Base-by-base conservation (phyloP, 2,797 vertebrate species). In the Philypnodon macrostomus region DNA sequence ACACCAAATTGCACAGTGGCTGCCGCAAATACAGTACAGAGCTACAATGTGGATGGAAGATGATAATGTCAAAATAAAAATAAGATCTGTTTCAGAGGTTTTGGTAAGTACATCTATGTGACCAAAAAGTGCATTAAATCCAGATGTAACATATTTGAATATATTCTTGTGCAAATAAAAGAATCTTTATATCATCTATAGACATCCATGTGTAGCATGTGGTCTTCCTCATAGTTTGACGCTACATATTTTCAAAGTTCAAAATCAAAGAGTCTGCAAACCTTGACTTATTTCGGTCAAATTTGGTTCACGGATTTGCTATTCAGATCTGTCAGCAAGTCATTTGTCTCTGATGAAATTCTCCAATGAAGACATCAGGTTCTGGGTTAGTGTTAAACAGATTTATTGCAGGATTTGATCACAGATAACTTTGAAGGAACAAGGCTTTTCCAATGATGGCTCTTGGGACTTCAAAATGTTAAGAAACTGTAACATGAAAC, bases 81-180 rank as follows among this genome's bases (percentile, higher is more conserved):
- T n/a, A n/a, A n/a, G n/a, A n/a, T n/a, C 21, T 23, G 21, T 6
- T 3, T 23, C 21, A 72, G 68, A 70, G 76, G 73, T 56, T 68
- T 42, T 44, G 63, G 75, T 80, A 78, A 79, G 80, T 71, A 79
- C 79, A 84, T 84, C 75, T 83, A 81, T 83, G 75, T 80, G 77
- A 77, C 70, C 80, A 63, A 77, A 42, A 54, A 61, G 26, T 36
- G 74, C 62, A 77, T 72, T 80, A 56, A 42, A 65, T 79, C 73
- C 80, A 78, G 79, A 79, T 81, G 76, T 67, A 61, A 79, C 61
- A 50, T 37, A 2, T 70, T 52, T 32, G 47, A n/a, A n/a, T n/a
- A n/a, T n/a, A n/a, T n/a, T 72, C 61, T 66, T 47, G n/a, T 30
- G 70, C 27, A 61, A 46, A 27, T 18, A 64, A 36, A 47, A 27